Base-by-base conservation (phyloP, 1,140 invertebrate genomes). In the Solen grandis region DNA sequence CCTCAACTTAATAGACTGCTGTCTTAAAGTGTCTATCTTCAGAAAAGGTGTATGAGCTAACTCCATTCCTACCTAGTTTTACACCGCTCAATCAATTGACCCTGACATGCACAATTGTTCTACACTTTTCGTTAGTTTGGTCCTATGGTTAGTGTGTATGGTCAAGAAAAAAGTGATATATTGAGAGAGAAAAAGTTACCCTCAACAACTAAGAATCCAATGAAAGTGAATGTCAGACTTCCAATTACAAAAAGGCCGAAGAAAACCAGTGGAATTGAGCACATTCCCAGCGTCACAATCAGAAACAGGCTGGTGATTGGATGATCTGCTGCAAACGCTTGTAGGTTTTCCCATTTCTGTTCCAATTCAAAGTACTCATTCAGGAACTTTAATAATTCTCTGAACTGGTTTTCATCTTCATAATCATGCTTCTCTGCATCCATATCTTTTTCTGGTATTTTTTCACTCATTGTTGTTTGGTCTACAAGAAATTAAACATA, bases 171-270 rank as follows among this genome's bases (percentile, higher is more conserved):
- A n/a, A n/a, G n/a, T n/a, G n/a, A n/a, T n/a, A n/a, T n/a, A n/a
- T n/a, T n/a, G n/a, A n/a, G n/a, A n/a, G n/a, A n/a, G n/a, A n/a
- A n/a, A n/a, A n/a, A n/a, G n/a, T n/a, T 76, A 84, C 83, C 78
- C 77, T 84, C 78, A 76, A 84, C 33, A 14, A 84, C 50, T 2
- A 84, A 55, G 36, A 84, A 65, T 36, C 65, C 68, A 55, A 66
- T 36, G n/a, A 84, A 76, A 5, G 72, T 62, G 29, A 84, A 27
- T 14, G 63, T 52, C 29, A 73, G 29, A 68, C 55, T 75, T 27
- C 55, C 70, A 33, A 84, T 36, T 5, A 81, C 78, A 68, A 84
- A 84, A 1, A 66, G 22, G 22, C 70, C 41, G 54, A 84, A 84
- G 8, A 74, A 66, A n/a, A 81, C 59, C 5, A 84, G 38, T 3